Conservation (phyloP, 2,888 invertebrate species). For the Lagria hirta region DNA sequence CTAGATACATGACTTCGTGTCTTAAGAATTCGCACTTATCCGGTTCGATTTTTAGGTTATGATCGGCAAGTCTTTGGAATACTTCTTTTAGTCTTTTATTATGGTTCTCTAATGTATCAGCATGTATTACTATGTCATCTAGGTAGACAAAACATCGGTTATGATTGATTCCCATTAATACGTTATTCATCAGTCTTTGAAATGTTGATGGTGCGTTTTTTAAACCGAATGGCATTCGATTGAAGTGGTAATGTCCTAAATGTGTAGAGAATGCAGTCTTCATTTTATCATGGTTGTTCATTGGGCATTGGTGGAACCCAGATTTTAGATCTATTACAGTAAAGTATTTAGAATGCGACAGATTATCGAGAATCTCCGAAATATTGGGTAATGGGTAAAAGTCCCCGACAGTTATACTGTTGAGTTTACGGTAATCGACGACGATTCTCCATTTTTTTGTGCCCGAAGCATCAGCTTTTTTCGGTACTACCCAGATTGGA, state of each 20-base stretch:
- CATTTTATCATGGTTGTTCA: conserved; percentile 35
- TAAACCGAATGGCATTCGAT: conserved; percentile 48
- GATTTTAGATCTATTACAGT: conserved; percentile 47
- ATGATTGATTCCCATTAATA: conserved; percentile 37
- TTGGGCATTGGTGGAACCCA: conserved; percentile 48
- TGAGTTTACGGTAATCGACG: conserved; percentile 48
- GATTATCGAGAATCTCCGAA: conserved; percentile 44
- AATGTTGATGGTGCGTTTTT: conserved; percentile 49
- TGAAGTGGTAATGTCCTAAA: conserved; percentile 45
- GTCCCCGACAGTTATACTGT: conserved; percentile 46
- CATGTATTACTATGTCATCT: conserved; percentile 45
- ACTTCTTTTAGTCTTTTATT: conserved; percentile 31
- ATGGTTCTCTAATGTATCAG: conserved; percentile 34
- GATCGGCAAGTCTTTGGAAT: conserved; percentile 30
- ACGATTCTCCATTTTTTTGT: conserved; percentile 43
- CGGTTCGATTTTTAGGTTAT: conserved; percentile 23
- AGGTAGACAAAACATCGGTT: conserved; percentile 43
- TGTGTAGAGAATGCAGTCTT: conserved; percentile 48
- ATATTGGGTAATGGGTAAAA: conserved; percentile 47
- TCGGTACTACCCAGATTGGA: conserved; percentile 39
- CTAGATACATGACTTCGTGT: background rate
- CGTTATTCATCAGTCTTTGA: conserved; percentile 40
- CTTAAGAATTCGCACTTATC: conserved; percentile 1
- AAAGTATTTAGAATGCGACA: conserved; percentile 47
- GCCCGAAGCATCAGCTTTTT: conserved; percentile 39